A percentile compares a stretch with the other conserved stretches of the same genome.
These are phyloP conservation scores for Labeo rohita DNA, from an alignment of 2,113 vertebrate genomes.

Conservation along the genomic window DNA sequence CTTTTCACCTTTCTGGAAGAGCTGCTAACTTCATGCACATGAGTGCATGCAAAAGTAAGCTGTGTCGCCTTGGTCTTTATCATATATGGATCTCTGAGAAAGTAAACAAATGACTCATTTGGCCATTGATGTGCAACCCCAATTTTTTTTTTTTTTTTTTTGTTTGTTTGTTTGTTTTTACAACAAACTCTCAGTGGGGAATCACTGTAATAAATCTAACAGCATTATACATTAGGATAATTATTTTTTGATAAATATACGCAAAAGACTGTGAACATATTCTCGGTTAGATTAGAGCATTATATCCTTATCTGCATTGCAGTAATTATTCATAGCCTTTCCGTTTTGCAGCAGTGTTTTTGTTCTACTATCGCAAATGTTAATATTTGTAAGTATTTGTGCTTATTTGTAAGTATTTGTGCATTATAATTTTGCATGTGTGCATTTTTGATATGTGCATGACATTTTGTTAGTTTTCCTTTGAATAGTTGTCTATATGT, in stretches of 20 bases:
- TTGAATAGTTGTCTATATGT: neutral
- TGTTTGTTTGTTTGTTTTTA: neutral
- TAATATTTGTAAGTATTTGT: neutral
- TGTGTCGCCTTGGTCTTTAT: neutral
- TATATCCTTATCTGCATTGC: neutral
- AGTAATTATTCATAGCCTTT: neutral
- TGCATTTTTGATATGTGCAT: neutral
- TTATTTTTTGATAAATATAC: too few species aligned
- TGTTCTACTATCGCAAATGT: neutral
- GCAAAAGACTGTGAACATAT: neutral
- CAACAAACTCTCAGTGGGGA: neutral
- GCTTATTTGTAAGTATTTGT: neutral
- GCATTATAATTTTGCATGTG: neutral
- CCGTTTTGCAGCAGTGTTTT: neutral
- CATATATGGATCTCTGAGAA: neutral
- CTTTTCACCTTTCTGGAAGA: neutral
- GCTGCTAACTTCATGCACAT: neutral
- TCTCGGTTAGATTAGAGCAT: neutral
- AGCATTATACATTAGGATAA: neutral
- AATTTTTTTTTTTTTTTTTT: neutral
- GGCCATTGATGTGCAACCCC: neutral
- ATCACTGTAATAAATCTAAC: neutral
- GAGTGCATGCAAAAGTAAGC: neutral
- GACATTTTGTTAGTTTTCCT: neutral
- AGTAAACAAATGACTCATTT: neutral